Base-by-base conservation (phyloP, 2,113 vertebrate genomes). In the Uria aalge region DNA sequence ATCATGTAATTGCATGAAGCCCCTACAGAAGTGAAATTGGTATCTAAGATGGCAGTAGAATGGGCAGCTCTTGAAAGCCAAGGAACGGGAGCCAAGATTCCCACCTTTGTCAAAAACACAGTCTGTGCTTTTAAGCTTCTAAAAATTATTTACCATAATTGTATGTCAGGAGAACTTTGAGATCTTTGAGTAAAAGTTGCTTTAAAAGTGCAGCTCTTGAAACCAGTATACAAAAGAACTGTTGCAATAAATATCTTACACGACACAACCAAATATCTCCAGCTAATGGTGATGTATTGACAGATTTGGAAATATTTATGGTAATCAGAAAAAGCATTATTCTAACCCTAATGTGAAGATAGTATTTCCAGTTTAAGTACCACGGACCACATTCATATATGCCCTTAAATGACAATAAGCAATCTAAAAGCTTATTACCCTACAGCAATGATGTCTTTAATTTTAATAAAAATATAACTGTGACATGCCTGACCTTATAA, bases 401-500 rank as follows among this genome's bases (percentile, higher is more conserved):
- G 72, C 57, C 84, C 45, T 77, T 84, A 96, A 89, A 94, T 91
- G 84, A 83, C 94, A 96, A 82, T 78, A 71, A 95, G 52, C 77
- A 75, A 76, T 66, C 60, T 68, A 48, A 87, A 93, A 85, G 74
- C 87, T 94, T 81, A 90, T 96, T 97, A 94, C 68, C 78, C 55
- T 76, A 77, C 59, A 97, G 73, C 69, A 89, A 41, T 56, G 62
- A 90, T 92, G 76, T 48, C 76, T 96, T 95, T 96, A 94, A 96
- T 95, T 96, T 85, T 92, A 95, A 92, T 95, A 96, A 95, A 97
- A 97, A 94, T 56, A 92, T 75, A 95, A 86, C 80, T 92, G 60
- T 95, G 96, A 96, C 96, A 96, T 88, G 87, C 8, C 50, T 97
- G 95, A 97, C 89, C 96, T 98, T 97, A 96, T 97, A 96, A 97